These are phyloP conservation scores for Phaenicophaeus curvirostris DNA, from an alignment of 2,797 vertebrate genomes.

Conservation along the genomic window DNA sequence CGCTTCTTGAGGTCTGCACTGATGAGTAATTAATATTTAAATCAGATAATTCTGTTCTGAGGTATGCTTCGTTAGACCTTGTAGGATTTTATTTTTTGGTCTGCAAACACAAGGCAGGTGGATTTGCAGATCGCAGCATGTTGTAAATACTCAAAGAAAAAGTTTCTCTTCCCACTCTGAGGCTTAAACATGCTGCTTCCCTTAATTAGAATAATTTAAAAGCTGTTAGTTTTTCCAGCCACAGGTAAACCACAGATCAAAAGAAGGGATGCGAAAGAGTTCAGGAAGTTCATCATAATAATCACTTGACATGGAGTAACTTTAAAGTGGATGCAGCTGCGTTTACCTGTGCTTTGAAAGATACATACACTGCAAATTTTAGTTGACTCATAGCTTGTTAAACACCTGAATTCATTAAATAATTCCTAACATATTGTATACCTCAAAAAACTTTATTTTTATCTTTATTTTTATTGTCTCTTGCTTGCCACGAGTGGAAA, in stretches of 20 bases:
- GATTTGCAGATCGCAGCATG: background rate
- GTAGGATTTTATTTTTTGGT: conserved; percentile 7
- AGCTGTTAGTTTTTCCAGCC: background rate
- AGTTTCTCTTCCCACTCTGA: background rate
- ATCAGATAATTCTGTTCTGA: conserved; percentile 12
- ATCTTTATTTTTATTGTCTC: conserved; percentile 17
- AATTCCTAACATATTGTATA: conserved; percentile 15
- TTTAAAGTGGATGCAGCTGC: conserved; percentile 43
- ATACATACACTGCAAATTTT: background rate
- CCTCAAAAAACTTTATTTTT: conserved; percentile 42
- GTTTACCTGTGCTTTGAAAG: conserved; percentile 39
- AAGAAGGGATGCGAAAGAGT: background rate
- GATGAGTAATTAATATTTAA: conserved; percentile 59
- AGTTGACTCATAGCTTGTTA: conserved; percentile 11
- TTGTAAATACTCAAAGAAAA: background rate
- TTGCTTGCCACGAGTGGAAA: conserved; percentile 28
- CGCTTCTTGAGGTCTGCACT: background rate
- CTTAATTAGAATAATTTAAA: conserved; percentile 49
- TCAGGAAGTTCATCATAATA: background rate
- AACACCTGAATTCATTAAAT: conserved; percentile 31
- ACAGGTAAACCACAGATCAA: conserved; percentile 19
- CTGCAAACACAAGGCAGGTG: background rate
- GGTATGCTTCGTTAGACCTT: conserved; percentile 21
- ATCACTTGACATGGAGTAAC: background rate
- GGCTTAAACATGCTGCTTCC: background rate